phyloP scores from a whole-genome alignment of 2,797 vertebrate species.

The Hyperoplus immaculatus region DNA sequence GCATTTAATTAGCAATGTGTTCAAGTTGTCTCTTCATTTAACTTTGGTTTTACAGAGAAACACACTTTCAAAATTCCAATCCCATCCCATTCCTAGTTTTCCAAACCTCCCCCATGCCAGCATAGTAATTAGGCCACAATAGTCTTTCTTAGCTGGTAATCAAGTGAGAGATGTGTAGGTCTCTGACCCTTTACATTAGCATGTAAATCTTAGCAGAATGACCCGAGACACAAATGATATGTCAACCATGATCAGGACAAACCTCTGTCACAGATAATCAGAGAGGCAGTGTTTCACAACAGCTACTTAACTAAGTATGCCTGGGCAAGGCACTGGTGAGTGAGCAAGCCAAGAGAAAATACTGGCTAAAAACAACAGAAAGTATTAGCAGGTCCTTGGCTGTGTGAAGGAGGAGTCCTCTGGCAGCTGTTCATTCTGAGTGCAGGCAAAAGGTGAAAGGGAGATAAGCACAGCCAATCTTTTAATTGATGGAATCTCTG shows the following conservation, averaged over 20 bases:
- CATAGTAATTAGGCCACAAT: constrained; percentile 69
- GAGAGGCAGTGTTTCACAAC: constrained; percentile 19
- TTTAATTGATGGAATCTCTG: constrained; percentile 70
- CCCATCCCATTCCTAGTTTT: constrained; percentile 44
- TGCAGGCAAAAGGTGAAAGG: constrained; percentile 57
- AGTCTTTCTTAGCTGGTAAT: constrained; percentile 58
- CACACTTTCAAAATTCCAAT: constrained; percentile 39
- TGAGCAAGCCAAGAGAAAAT: constrained; percentile 23
- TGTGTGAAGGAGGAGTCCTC: constrained; percentile 44
- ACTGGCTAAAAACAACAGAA: constrained; percentile 8
- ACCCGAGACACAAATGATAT: constrained; percentile 27
- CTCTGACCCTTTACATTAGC: constrained; percentile 37
- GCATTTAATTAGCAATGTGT: constrained; percentile 52
- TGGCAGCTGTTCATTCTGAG: constrained; percentile 62
- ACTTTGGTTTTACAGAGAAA: constrained; percentile 55
- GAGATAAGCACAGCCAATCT: constrained; percentile 62
- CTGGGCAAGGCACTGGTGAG: constrained; percentile 20
- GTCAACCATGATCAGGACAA: constrained; percentile 13
- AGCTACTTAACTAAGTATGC: constrained; percentile 17
- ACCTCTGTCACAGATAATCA: constrained; percentile 16
- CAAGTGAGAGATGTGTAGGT: constrained; percentile 55
- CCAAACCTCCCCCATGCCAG: constrained; percentile 70
- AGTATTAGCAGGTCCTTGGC: constrained; percentile 41
- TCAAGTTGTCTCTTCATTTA: constrained; percentile 66
- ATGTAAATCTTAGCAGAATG: constrained; percentile 24